Base-by-base conservation (phyloP, 2,113 vertebrate species). In the Dicentrarchus labrax region DNA sequence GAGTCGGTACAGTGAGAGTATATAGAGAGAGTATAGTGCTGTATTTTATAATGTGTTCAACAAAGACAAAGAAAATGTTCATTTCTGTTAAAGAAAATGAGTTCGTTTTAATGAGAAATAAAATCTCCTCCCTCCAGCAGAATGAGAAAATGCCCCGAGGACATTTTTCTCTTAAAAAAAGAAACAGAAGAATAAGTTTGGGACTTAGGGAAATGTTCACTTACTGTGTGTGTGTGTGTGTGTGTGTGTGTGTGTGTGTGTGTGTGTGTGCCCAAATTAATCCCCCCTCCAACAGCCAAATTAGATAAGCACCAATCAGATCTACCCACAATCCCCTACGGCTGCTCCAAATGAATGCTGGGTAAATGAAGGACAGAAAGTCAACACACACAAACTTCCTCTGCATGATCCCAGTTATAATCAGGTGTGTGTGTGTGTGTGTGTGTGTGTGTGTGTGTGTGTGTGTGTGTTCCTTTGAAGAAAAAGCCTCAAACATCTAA, bases 301-400 rank as follows among this genome's bases (percentile, higher is more conserved):
- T 69, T 69, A 82, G 72, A 82, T 75, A 75, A 82, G 72, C 43
- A 53, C 72, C 72, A 61, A 82, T 82, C 80, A 75, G 72, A 82
- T 82, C 47, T 69, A 69, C 72, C 80, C 72, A 82, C 36, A 82
- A 82, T 68, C 64, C 64, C 80, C 65, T 11, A 38, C 0, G 54
- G 56, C 80, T 53, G 36, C 36, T 36, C 80, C n/a, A 21, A n/a
- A 50, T 50, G 70, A 82, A 73, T 78, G 12, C 56, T 69, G 80
- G 66, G 72, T 72, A 67, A 83, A 53, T 71, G 66, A 71, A 75
- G 75, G 75, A 54, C 61, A 66, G 12, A 75, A 51, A 67, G 60
- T 62, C 36, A 62, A 66, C 73, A 51, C 66, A 71, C 75, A 54
- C 60, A 57, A 16, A 60, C 41, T 36, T 68, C 45, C 4, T 47